Conservation (phyloP, 1,140 invertebrate species). For the Macrotrachela quadricornifera region DNA sequence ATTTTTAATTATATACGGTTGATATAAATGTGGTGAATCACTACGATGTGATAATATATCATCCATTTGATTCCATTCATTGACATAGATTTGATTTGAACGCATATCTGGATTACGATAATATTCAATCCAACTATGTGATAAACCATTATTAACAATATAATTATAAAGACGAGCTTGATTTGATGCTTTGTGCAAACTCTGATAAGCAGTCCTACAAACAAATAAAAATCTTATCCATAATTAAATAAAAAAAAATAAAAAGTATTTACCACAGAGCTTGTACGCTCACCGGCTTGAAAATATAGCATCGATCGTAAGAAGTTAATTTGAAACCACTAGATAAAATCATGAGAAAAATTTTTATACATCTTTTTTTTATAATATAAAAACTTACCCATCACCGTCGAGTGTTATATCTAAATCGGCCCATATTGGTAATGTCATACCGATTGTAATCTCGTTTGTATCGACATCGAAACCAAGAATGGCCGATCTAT, state of each 20-base stretch:
- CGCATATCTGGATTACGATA: slow-evolving; percentile 32
- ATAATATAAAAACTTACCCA: no score
- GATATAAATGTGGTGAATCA: background rate
- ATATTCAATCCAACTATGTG: slow-evolving; percentile 69
- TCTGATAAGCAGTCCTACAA: slow-evolving; percentile 75
- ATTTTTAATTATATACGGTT: background rate
- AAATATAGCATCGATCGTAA: slow-evolving; percentile 70
- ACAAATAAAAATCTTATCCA: background rate
- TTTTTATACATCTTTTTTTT: no score
- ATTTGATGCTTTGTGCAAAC: slow-evolving; percentile 66
- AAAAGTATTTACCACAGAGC: slow-evolving; percentile 97
- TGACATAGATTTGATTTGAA: background rate
- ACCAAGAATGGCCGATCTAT: no score
- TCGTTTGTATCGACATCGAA: no score
- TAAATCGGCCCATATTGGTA: no score
- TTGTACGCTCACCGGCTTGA: slow-evolving; percentile 92
- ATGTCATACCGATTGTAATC: no score
- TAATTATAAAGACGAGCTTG: slow-evolving; percentile 45
- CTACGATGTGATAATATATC: background rate
- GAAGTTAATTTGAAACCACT: slow-evolving; percentile 79
- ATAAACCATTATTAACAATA: slow-evolving; percentile 52
- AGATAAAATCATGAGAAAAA: slow-evolving; percentile 12
- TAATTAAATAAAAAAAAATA: no score
- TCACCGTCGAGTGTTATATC: no score
- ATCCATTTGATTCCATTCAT: background rate